Evolutionary conservation across 1,140 invertebrate species (phyloP), one percentile per base, ranked within the genome.

Genomic region (Magallana gigas): DNA sequence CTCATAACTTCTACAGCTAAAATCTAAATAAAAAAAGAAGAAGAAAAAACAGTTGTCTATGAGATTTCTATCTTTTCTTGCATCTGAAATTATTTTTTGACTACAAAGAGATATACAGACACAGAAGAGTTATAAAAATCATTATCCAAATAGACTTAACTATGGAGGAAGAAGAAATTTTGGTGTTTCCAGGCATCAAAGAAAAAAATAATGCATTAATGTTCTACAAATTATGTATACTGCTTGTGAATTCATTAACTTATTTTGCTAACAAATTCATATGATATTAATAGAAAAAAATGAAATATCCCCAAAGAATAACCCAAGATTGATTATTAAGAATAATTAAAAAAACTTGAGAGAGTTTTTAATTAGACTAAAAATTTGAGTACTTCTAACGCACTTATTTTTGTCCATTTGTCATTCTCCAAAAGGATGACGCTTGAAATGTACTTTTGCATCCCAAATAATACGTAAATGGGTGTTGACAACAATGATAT

Each of bases 121-220:
- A 71, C 12, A 71, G 23, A 71, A 23, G 29, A 71, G 23, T 71
- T 29, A 71, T 29, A 5, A 76, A 76, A 76, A 76, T 36, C 68
- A 76, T 76, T 29, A 76, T 76, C 23, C 68, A 76, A 76, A 36
- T 76, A 23, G 23, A 76, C 68, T 36, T 29, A 29, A 76, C 36
- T 76, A 18, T 29, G 23, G 36, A 18, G 23, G 11, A 48, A 76
- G 68, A 76, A 29, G 68, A 76, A 76, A 76, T 36, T 12, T 29
- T 36, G 68, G 68, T 48, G 36, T 29, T 76, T 76, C 36, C 16
- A 18, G 60, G 18, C 18, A 76, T 76, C 68, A 76, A 76, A 64
- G 60, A 64, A 64, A 64, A 64, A 18, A 76, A 76, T 76, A 76
- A 76, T 76, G 29, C 68, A 76, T 29, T 36, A 76, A 36, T 36